phyloP scores from a whole-genome alignment of 2,113 vertebrate species.

The Nothocercus julius region DNA sequence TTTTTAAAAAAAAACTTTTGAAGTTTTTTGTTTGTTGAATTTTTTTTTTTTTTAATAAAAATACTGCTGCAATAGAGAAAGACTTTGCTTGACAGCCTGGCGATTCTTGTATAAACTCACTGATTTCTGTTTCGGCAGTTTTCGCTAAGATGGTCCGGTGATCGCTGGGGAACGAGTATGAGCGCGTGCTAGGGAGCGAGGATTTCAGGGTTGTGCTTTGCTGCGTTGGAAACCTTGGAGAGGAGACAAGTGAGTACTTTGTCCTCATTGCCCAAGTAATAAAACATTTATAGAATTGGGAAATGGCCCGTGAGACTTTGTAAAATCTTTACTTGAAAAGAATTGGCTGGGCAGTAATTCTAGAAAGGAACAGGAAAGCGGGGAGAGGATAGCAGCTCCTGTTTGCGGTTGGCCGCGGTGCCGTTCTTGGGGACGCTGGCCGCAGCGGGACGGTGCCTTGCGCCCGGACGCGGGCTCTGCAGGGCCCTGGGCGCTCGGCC shows the following conservation, averaged over 20 bases:
- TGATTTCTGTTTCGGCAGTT: neutral
- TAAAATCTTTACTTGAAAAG: neutral
- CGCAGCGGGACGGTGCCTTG: too few relatives aligned
- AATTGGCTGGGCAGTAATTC: neutral
- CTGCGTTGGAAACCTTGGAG: neutral
- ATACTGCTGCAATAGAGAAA: neutral
- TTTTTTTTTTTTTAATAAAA: neutral
- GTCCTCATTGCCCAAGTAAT: neutral
- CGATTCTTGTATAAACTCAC: neutral
- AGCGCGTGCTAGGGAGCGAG: fast-evolving
- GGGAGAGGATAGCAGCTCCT: neutral
- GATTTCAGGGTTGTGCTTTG: neutral
- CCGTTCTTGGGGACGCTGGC: neutral
- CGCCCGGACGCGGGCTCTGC: too few relatives aligned
- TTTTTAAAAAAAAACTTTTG: neutral
- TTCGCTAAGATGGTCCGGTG: neutral
- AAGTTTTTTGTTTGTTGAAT: neutral
- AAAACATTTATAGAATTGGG: neutral
- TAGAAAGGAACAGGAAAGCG: neutral
- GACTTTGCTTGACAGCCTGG: neutral
- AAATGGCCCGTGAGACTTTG: neutral
- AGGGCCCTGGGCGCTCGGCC: neutral
- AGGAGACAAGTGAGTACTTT: neutral
- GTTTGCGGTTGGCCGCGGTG: neutral
- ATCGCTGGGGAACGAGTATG: neutral